Evolutionary conservation across 1,140 invertebrate species (phyloP), one percentile per base, ranked within the genome.

Genomic region (Magallana angulata): DNA sequence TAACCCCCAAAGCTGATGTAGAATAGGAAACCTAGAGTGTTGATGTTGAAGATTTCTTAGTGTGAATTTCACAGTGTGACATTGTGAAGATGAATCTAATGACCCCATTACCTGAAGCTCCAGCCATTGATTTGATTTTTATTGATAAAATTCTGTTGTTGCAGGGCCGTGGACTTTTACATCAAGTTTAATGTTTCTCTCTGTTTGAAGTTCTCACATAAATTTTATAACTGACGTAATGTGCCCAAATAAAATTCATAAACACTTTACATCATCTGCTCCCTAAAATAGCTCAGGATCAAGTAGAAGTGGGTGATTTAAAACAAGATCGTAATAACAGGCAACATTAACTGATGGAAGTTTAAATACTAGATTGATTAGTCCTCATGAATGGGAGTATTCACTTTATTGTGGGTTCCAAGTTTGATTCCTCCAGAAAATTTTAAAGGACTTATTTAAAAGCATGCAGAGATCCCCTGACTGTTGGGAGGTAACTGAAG

Each of bases 171-270:
- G 18, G 18, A 76, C 68, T 76, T 76, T 76, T 76, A 76, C 68
- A 76, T 76, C 30, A 76, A 24, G 24, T 76, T 76, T 76, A 76
- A 76, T 76, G 68, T 24, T 76, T 11, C 24, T 24, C 8, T 76
- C 14, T 24, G 24, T 76, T 76, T 76, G 68, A 76, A 76, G 68
- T 76, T 76, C 68, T 76, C 68, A 76, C 68, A 76, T 76, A 76
- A 76, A 76, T 76, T 76, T 24, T 76, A 30, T 76, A 76, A 76
- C 68, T 76, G 68, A 76, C 68, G 68, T 30, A 76, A 76, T 76
- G 24, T 76, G 7, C 36, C 36, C 9, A 30, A 48, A 76, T 76
- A 30, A 76, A 76, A 30, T 30, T 76, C 68, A 12, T 76, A 12
- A 18, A 12, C 68, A 36, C 24, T 76, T 30, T 12, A 76, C 8